Evolutionary conservation across 2,113 vertebrate species (phyloP).

Genomic region (Oreotrochilus melanogaster): DNA sequence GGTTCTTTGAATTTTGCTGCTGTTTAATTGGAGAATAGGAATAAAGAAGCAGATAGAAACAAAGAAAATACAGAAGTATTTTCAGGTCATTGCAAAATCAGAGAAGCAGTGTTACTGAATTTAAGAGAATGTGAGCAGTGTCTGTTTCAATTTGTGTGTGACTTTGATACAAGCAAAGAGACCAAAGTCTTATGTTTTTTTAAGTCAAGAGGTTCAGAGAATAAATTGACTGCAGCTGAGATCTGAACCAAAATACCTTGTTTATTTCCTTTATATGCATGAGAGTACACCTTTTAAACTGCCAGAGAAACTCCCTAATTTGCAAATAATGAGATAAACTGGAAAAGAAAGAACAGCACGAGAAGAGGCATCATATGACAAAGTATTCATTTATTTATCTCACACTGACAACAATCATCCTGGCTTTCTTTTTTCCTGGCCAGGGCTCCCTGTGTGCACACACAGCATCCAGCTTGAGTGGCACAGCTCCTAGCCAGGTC

Average conservation of each 20-base stretch:
- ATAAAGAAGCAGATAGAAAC: constrained; percentile 27
- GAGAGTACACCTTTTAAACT: constrained; percentile 17
- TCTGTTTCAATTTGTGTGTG: neutral
- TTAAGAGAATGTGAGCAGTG: neutral
- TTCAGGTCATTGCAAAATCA: constrained; percentile 13
- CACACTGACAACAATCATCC: neutral
- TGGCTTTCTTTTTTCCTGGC: neutral
- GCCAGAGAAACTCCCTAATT: constrained; percentile 26
- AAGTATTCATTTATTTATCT: neutral
- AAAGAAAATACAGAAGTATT: constrained; percentile 41
- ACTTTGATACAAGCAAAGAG: constrained; percentile 36
- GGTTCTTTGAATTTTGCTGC: constrained; percentile 9
- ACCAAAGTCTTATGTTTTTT: neutral
- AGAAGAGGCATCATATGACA: neutral
- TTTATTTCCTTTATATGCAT: constrained; percentile 22
- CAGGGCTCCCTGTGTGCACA: neutral
- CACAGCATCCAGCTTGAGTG: neutral
- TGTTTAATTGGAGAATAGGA: neutral
- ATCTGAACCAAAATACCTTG: constrained; percentile 52
- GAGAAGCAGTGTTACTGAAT: neutral
- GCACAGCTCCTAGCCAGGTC: fast-evolving
- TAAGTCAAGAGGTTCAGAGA: constrained; percentile 41
- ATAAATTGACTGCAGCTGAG: constrained; percentile 45
- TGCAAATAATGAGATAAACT: constrained; percentile 50
- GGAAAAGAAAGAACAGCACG: neutral